Base-by-base conservation (phyloP, 2,113 vertebrate species). In the Lota lota region DNA sequence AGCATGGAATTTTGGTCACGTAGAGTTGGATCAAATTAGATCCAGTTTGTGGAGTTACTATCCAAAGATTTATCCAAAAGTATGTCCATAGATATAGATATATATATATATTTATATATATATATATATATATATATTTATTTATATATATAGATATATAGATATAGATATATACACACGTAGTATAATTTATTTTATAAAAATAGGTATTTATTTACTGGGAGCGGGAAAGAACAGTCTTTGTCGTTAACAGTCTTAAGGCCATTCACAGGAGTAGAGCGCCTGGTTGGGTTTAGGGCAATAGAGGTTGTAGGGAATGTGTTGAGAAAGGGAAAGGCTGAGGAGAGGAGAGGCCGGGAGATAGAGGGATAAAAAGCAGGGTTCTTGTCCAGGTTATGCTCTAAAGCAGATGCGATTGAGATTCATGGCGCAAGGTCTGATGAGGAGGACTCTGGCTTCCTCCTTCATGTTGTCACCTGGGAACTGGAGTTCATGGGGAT, bases 221-320 rank as follows among this genome's bases (percentile, higher is more conserved):
- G 77, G 72, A 79, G 63, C 76, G 78, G 56, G 57, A 79, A 75
- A 85, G 78, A 92, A 92, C 90, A 92, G 90, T 91, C 90, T 68
- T 86, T 40, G 82, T 69, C 63, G 64, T 81, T 88, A 91, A 90
- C 89, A 93, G 91, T 92, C 87, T 75, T 87, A 75, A 85, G 73
- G 84, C 89, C 80, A 76, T 73, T 79, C 59, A 74, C 73, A 78
- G 77, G 17, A 75, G 68, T 65, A 47, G 78, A 76, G 47, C 61
- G 77, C 85, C 73, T 71, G 65, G 75, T 64, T 12, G 73, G 40
- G 60, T 74, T 68, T 66, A 61, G 69, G 70, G 70, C 70, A 79
- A 67, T 69, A 76, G 67, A 65, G 11, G 16, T 40, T 12, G 14
- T 28, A 20, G 72, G 62, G 40, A 21, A 69, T 61, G 51, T 64